Evolutionary conservation across 53 echinoderm and acorn worm genomes (phyloP).

Genomic region (Astropecten irregularis): DNA sequence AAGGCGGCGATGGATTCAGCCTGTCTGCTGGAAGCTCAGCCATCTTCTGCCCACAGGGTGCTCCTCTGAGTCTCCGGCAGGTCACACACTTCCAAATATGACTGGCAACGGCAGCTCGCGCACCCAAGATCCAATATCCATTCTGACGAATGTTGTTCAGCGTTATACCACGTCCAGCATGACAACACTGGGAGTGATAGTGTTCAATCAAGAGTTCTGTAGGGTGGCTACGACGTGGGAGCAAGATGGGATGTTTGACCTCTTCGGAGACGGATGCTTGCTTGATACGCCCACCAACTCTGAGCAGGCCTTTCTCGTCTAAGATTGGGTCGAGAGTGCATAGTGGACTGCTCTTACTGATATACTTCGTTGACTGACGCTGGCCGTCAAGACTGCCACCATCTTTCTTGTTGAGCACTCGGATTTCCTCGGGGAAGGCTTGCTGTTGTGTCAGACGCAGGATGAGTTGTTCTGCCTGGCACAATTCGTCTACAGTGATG

Average conservation of each 20-base stretch:
- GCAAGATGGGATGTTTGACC: conserved; percentile 52
- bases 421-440: no score
- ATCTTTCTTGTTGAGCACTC: no score
- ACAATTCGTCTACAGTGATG: conserved; percentile 26
- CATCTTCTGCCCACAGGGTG: conserved; percentile 56
- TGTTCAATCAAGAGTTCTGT: conserved; percentile 56
- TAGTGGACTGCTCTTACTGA: background rate
- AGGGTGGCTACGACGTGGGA: conserved; percentile 51
- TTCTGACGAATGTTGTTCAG: conserved; percentile 38
- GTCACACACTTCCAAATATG: conserved; percentile 59
- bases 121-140: conserved; percentile 57
- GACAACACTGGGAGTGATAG: conserved; percentile 40
- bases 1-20: conserved; percentile 62
- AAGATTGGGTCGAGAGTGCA: conserved; percentile 48
- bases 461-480: conserved; percentile 34
- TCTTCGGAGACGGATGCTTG: conserved; percentile 54
- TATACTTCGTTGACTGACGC: background rate
- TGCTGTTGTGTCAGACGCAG: no score
- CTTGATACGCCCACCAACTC: no score
- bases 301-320: conserved; percentile 50
- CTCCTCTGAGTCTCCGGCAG: conserved; percentile 45
- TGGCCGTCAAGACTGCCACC: background rate
- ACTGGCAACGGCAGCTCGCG: no score
- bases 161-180: conserved; percentile 56
- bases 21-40: conserved; percentile 69